Conservation (phyloP, 2,113 vertebrate genomes). For the Microcebus lehilahytsara region DNA sequence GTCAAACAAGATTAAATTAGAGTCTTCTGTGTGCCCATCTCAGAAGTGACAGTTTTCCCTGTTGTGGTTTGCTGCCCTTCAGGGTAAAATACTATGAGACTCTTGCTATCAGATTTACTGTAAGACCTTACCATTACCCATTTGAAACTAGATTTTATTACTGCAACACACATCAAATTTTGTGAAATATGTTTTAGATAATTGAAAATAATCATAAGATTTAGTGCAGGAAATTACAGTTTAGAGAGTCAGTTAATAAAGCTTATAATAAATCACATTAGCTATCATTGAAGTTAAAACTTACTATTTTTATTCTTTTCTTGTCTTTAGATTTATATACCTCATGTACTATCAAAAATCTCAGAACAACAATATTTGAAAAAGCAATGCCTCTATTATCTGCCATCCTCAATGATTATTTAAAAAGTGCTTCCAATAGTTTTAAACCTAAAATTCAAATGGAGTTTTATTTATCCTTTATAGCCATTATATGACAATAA, state of each 20-base stretch:
- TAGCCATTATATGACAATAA: background rate
- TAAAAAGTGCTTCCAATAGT: background rate
- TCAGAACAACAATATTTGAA: background rate
- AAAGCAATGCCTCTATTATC: background rate
- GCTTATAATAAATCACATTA: background rate
- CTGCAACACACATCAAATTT: background rate
- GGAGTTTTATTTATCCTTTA: background rate
- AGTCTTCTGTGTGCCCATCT: background rate
- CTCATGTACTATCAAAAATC: background rate
- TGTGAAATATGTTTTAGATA: background rate
- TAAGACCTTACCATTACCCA: background rate
- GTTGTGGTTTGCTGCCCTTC: background rate
- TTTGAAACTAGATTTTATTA: background rate
- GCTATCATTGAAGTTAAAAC: background rate
- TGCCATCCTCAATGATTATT: background rate
- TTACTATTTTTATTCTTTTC: background rate
- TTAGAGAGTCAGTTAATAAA: background rate
- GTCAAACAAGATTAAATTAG: background rate
- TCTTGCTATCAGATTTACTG: background rate
- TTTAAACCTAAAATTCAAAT: background rate
- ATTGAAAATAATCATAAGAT: constrained; percentile 28
- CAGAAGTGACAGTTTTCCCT: background rate
- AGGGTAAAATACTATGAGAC: background rate
- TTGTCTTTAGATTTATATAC: background rate
- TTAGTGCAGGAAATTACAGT: background rate